Evolutionary conservation across 2,888 invertebrate species (phyloP).

Genomic region (Archaeoteleia sp.): DNA sequence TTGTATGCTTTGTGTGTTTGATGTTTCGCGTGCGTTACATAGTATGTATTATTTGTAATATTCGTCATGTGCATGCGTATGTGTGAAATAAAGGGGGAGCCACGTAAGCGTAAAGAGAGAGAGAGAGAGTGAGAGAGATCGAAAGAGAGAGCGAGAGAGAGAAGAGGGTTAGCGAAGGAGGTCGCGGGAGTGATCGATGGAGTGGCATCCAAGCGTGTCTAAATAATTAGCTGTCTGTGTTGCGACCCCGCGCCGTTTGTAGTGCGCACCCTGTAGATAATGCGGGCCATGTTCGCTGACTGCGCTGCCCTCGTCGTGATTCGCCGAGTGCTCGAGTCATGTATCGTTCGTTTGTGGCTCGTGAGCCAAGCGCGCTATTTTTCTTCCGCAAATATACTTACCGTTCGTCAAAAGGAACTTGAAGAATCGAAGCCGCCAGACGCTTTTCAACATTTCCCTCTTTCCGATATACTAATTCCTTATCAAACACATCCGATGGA

Average conservation of each 20-base stretch:
- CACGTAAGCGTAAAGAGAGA: slow-evolving; percentile 8
- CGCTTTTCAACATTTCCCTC: too few species aligned
- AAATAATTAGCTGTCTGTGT: slow-evolving; percentile 75
- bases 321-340: slow-evolving; percentile 38
- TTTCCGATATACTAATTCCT: too few species aligned
- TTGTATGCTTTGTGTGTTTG: too few species aligned
- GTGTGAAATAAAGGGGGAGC: slow-evolving; percentile 14
- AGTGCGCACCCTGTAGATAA: slow-evolving; percentile 68
- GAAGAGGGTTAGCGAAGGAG: slow-evolving; percentile 55
- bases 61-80: slow-evolving; percentile 20
- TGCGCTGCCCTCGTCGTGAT: slow-evolving; percentile 53
- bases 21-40: too few species aligned
- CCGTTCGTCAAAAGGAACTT: slow-evolving; percentile 1
- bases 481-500: too few species aligned
- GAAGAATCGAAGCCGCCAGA: neutral
- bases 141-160: slow-evolving; percentile 32
- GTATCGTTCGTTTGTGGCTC: slow-evolving; percentile 18
- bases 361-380: slow-evolving; percentile 14
- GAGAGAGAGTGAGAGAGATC: slow-evolving; percentile 18
- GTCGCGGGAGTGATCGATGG: slow-evolving; percentile 71
- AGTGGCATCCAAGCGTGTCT: slow-evolving; percentile 73
- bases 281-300: slow-evolving; percentile 63
- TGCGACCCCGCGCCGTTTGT: slow-evolving; percentile 71
- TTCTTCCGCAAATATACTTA: slow-evolving; percentile 10
- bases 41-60: too few species aligned